Evolutionary conservation across 2,113 vertebrate genomes (phyloP).

Genomic region (Hippocampus guttulatus): DNA sequence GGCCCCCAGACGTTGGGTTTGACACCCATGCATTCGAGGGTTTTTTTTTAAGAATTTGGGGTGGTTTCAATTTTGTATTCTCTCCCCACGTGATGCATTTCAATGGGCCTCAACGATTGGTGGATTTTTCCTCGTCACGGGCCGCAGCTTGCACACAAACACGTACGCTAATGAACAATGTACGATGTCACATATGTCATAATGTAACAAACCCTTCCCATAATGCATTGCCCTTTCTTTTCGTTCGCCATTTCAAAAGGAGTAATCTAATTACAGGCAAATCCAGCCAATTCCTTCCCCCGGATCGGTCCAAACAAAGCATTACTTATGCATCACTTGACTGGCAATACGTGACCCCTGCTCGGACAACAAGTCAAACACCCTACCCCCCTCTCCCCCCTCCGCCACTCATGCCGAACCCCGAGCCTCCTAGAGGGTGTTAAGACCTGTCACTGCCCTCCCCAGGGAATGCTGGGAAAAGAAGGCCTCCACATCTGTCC

Average conservation of each 20-base stretch:
- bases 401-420: conserved; percentile 6
- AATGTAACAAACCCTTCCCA: conserved; percentile 11
- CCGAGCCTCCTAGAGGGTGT: conserved; percentile 48
- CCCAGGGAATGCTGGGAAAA: conserved; percentile 75
- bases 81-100: no score
- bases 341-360: conserved; percentile 52
- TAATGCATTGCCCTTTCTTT: conserved; percentile 23
- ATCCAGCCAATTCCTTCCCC: conserved; percentile 48
- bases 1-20: no score
- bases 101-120: no score
- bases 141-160: background rate
- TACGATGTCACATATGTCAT: background rate
- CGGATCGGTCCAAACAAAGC: conserved; percentile 59
- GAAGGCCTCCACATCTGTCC: conserved; percentile 73
- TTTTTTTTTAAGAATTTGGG: no score
- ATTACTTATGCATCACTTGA: conserved; percentile 62
- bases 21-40: no score
- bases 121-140: no score
- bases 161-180: background rate
- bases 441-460: conserved; percentile 62
- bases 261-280: conserved; percentile 57
- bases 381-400: conserved; percentile 11
- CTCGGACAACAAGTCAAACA: conserved; percentile 44
- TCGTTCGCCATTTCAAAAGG: conserved; percentile 39
- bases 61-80: no score